Conservation (phyloP, 2,113 vertebrate species). For the Dromaius novaehollandiae region DNA sequence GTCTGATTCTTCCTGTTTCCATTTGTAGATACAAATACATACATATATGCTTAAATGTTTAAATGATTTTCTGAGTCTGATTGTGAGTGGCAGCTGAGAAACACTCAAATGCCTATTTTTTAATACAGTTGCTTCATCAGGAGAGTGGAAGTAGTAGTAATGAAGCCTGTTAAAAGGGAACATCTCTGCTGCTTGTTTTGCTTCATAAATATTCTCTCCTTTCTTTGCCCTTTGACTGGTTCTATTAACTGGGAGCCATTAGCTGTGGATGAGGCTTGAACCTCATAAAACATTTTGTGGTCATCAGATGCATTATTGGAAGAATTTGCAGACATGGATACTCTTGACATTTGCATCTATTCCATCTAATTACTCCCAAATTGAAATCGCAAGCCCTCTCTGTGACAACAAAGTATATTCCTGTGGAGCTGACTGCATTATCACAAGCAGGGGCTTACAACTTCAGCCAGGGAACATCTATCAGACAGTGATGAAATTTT, state of each 20-base stretch:
- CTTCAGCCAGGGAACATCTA: not conserved
- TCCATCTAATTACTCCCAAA: constrained; percentile 36
- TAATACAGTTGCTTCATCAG: constrained; percentile 45
- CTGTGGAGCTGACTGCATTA: constrained; percentile 47
- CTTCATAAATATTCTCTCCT: constrained; percentile 66
- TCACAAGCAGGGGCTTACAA: constrained; percentile 33
- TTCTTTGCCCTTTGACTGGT: constrained; percentile 67
- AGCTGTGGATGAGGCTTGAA: constrained; percentile 64
- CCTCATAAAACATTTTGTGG: constrained; percentile 59
- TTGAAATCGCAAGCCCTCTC: constrained; percentile 60
- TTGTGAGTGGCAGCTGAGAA: constrained; percentile 51
- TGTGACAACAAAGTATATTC: constrained; percentile 49
- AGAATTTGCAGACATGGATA: constrained; percentile 45
- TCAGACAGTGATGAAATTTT: constrained; percentile 21
- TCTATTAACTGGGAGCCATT: constrained; percentile 68
- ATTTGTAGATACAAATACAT: not conserved
- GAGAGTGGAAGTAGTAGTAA: constrained; percentile 37
- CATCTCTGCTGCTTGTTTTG: constrained; percentile 44
- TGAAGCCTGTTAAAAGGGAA: constrained; percentile 41
- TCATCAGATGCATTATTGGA: constrained; percentile 54
- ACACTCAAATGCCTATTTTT: constrained; percentile 31
- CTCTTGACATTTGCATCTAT: constrained; percentile 60
- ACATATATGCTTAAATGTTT: not conserved
- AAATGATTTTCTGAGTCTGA: constrained; percentile 60
- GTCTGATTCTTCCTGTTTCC: not conserved